These are phyloP conservation scores for Marisa cornuarietis DNA, from an alignment of 1,140 invertebrate genomes.

Conservation along the genomic window DNA sequence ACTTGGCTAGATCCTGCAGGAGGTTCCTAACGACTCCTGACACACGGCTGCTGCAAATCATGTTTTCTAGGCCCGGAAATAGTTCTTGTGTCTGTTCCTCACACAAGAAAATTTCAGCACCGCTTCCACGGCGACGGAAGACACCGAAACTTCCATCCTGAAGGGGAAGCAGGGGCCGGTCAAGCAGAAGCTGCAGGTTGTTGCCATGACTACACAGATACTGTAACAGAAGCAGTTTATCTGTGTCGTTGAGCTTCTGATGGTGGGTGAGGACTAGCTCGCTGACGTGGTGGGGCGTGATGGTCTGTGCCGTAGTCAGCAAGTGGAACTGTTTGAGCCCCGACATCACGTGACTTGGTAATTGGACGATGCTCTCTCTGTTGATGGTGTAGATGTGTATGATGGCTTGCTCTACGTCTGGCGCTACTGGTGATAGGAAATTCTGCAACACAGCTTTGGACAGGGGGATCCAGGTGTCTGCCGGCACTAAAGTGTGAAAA, in stretches of 20 bases:
- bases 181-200: not conserved
- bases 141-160: conserved; percentile 9
- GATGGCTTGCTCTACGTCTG: conserved; percentile 7
- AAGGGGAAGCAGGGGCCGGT: conserved; percentile 12
- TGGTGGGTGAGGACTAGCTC: not conserved
- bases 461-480: conserved; percentile 3
- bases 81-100: not conserved
- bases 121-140: not conserved
- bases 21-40: not conserved
- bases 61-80: conserved; percentile 12
- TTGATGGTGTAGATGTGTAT: conserved; percentile 12
- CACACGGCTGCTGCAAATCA: not conserved
- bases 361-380: not conserved
- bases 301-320: not conserved
- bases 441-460: conserved; percentile 1
- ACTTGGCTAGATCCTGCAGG: not conserved
- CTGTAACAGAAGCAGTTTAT: conserved; percentile 19
- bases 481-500: not conserved
- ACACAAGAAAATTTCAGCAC: not conserved
- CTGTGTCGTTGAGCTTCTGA: not conserved
- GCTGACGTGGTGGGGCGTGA: not conserved
- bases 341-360: conserved; percentile 3
- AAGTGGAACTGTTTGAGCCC: not conserved
- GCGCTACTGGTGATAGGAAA: not conserved
- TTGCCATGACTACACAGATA: conserved; percentile 8